phyloP scores from a whole-genome alignment of 2,888 invertebrate genomes.

The Pheosia gnoma region DNA sequence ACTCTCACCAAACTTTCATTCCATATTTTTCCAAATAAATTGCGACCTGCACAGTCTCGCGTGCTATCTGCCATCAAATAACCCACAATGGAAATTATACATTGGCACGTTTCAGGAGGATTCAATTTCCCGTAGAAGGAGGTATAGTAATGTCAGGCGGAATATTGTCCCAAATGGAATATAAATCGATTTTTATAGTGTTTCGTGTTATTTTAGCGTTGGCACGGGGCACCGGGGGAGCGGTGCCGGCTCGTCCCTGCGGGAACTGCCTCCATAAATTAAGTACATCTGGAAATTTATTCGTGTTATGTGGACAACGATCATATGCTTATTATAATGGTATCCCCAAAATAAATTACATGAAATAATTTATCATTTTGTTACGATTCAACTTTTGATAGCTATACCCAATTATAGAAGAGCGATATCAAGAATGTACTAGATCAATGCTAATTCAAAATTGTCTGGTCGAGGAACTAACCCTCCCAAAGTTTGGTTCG shows the following conservation, averaged over 20 bases:
- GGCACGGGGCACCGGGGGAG: conserved; percentile 21
- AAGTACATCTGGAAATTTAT: conserved; percentile 14
- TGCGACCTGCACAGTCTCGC: conserved; percentile 41
- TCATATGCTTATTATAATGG: conserved; percentile 9
- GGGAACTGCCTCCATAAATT: conserved; percentile 29
- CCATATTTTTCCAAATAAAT: conserved; percentile 28
- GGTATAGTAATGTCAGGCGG: conserved; percentile 29
- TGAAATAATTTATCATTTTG: not conserved
- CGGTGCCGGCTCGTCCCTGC: conserved; percentile 42
- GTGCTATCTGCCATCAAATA: conserved; percentile 40
- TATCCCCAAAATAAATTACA: not conserved
- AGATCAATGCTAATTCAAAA: too few species aligned
- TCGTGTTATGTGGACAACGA: conserved; percentile 23
- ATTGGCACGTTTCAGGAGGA: conserved; percentile 16
- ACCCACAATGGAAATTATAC: conserved; percentile 16
- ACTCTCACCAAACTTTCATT: conserved; percentile 1
- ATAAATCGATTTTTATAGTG: conserved; percentile 59
- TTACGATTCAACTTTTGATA: not conserved
- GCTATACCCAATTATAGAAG: too few species aligned
- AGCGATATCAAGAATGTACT: too few species aligned
- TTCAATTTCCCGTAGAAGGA: conserved; percentile 11
- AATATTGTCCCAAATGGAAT: conserved; percentile 51
- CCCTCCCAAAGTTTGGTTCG: too few species aligned
- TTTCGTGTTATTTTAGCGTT: conserved; percentile 46
- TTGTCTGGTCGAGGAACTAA: too few species aligned